Base-by-base conservation (phyloP, 2,888 invertebrate species). In the Scaptomyza polygonia region DNA sequence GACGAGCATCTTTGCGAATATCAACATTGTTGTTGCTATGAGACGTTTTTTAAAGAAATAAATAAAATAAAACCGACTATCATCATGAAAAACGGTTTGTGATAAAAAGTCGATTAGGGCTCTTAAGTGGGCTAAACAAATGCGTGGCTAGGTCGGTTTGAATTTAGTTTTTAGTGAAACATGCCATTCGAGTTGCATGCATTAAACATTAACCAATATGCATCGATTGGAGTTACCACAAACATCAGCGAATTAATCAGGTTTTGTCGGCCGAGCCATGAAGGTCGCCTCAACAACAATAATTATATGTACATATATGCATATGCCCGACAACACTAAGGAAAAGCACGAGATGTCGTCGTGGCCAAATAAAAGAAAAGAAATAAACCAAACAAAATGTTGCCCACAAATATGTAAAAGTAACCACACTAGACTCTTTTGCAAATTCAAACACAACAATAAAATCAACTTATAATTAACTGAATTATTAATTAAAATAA, bases 121-220 rank as follows among this genome's bases (percentile, higher is more conserved):
- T 47, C 21, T 52, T 58, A 86, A 83, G 69, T 80, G 61, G 86
- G 81, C 81, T 86, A 81, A 71, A 64, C 64, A 80, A 81, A 86
- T 74, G 77, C 77, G 62, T 57, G 57, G 53, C 52, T 40, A 48
- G 77, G 14, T 34, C 61, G 66, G 61, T 52, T 67, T 74, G 75
- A 67, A 67, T 65, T 80, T 73, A 64, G 62, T 72, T 78, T 77
- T 58, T 64, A 86, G 78, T 68, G 62, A 69, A 67, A 74, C 67
- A 80, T 71, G 80, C 73, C 77, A 71, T 72, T 52, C 63, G 49
- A 73, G 74, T 83, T 83, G 64, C 77, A 83, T 86, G 74, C 66
- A 69, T 81, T 79, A 63, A 71, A 66, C 59, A 81, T 85, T 75
- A 62, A 75, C 72, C 76, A 84, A 79, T 75, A 74, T 59, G 70